Evolutionary conservation across 2,797 vertebrate species (phyloP), one percentile per base, ranked within the genome.

Genomic region (Cyclura pinguis): DNA sequence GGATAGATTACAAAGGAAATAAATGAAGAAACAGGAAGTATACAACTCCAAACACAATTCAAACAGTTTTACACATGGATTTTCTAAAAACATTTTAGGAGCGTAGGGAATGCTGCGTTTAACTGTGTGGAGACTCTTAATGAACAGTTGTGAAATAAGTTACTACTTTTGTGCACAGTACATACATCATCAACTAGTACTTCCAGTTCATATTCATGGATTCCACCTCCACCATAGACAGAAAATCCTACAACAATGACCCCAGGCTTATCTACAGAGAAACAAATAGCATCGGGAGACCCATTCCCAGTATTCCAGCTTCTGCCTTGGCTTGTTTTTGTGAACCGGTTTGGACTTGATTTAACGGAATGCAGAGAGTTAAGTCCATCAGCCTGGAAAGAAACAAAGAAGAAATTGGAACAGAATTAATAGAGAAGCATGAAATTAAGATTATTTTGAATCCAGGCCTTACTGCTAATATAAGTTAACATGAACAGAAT

Each of bases 251-350:
- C 99, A 89, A 99, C 98, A 93, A 99, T 99, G 89, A 99, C 97
- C 16, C 99, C 99, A 85, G 98, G 98, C 94, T 99, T 99, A 96
- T 99, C 99, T 62, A 99, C 98, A 14, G 97, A 99, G 96, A 99
- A 98, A 95, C 99, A 99, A 96, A 99, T 99, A 91, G 99, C 99
- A 95, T 99, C 99, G 4, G 99, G 99, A 1, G 99, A 99, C 80
- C 99, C 99, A 50, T 99, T 99, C 69, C 99, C 99, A 1, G 99
- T 99, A 96, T 99, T 99, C 99, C 99, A 99, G 94, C 99, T 99
- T 94, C 99, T 98, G 89, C 99, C 99, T 93, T 99, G 99, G 96
- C 99, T 99, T 47, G 99, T 99, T 97, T 99, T 99, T 89, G 98
- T 99, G 95, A 99, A 99, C 89, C 99, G 97, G 94, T 99, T 99